Evolutionary conservation across 2,888 invertebrate genomes (phyloP).

Genomic region (Synanthedon myopaeformis): DNA sequence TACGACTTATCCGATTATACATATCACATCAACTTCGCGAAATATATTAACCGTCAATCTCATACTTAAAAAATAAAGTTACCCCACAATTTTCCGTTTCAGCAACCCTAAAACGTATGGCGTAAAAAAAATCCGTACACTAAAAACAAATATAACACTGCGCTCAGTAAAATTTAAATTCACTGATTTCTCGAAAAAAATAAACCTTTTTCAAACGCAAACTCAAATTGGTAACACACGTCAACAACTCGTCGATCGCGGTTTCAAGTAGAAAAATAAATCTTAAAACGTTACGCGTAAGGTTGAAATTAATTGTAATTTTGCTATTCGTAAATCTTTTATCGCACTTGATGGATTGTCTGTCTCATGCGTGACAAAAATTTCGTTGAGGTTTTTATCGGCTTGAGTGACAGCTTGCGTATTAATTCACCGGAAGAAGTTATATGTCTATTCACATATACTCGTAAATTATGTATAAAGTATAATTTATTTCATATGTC

Average conservation of each 20-base stretch:
- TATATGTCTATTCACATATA: no score
- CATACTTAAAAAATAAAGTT: conserved; percentile 56
- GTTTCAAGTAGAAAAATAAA: conserved; percentile 7
- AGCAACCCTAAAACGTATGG: conserved; percentile 48
- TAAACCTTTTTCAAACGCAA: conserved; percentile 6
- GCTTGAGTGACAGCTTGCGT: conserved; percentile 35
- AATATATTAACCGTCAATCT: conserved; percentile 56
- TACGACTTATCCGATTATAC: background rate
- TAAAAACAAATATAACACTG: conserved; percentile 4
- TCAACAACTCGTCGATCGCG: conserved; percentile 10
- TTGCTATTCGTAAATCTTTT: conserved; percentile 26
- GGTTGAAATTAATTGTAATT: conserved; percentile 3
- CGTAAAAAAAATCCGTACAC: conserved; percentile 33
- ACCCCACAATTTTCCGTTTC: conserved; percentile 63
- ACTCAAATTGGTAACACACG: conserved; percentile 24
- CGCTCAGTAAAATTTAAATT: background rate
- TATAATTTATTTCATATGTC: no score
- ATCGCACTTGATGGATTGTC: conserved; percentile 58
- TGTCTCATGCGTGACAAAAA: conserved; percentile 50
- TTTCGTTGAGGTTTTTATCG: conserved; percentile 49
- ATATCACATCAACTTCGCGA: conserved; percentile 16
- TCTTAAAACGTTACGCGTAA: conserved; percentile 12
- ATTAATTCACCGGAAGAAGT: conserved; percentile 28
- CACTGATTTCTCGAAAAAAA: background rate
- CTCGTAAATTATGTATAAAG: no score